Conservation (phyloP, 2,113 vertebrate species). For the Jaculus jaculus region DNA sequence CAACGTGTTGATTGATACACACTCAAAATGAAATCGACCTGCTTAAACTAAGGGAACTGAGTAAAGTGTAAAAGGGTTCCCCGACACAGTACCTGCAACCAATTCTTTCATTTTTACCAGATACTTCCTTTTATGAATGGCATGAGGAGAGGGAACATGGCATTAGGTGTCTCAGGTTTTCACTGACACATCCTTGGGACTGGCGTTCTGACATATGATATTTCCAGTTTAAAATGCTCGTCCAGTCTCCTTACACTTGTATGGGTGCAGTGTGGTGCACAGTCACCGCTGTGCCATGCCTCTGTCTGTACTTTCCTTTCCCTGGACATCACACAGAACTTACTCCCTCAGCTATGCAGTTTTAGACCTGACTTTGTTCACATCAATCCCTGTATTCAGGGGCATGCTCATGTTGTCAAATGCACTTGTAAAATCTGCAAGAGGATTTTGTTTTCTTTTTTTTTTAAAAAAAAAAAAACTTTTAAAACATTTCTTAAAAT, state of each 20-base stretch:
- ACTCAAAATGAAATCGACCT: background rate
- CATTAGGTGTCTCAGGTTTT: conserved; percentile 4
- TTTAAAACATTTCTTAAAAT: background rate
- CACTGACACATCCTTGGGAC: background rate
- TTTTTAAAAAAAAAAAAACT: background rate
- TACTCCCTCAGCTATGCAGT: too few relatives aligned
- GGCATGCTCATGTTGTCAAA: background rate
- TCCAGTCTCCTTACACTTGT: background rate
- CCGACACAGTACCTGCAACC: background rate
- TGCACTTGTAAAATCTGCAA: background rate
- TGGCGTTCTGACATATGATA: background rate
- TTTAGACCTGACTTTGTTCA: background rate
- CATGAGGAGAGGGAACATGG: background rate
- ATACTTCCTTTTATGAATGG: background rate
- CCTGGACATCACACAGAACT: background rate
- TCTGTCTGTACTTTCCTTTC: background rate
- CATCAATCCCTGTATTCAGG: background rate
- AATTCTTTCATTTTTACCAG: background rate
- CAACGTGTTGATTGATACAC: background rate
- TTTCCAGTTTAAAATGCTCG: conserved; percentile 8
- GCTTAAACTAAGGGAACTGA: background rate
- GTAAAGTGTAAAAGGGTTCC: background rate
- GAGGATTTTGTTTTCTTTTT: background rate
- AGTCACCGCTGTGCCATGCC: background rate
- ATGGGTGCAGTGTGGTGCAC: fast-evolving